A percentile compares a stretch with the other conserved stretches of the same genome.
Evolutionary conservation across 2,113 vertebrate genomes (phyloP).

Genomic region (Grammomys surdaster): DNA sequence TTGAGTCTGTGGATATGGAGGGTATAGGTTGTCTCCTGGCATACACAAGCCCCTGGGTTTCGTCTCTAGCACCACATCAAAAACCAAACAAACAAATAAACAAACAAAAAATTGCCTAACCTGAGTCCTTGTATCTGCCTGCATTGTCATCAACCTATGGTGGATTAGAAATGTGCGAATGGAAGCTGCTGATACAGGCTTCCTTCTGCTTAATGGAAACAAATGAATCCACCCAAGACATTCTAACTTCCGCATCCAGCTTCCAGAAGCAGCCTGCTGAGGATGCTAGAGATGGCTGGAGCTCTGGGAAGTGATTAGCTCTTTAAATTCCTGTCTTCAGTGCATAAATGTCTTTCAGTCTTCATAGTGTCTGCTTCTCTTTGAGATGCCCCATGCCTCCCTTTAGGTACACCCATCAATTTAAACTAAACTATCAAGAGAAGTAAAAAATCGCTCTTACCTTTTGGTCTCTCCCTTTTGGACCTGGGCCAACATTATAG

Average conservation of each 20-base stretch:
- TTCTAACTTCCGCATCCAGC: neutral
- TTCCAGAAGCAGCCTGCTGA: neutral
- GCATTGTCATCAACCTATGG: conserved; percentile 39
- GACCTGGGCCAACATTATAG: neutral
- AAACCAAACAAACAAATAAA: too few species aligned
- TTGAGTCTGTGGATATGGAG: neutral
- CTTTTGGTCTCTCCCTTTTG: neutral
- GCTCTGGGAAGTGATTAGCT: neutral
- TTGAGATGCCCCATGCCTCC: neutral
- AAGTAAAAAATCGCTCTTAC: neutral
- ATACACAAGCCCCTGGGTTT: neutral
- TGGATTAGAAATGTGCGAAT: conserved; percentile 45
- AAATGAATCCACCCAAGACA: neutral
- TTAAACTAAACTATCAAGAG: conserved; percentile 23
- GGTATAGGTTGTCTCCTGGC: neutral
- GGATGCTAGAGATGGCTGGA: neutral
- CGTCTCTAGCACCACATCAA: neutral
- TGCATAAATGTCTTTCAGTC: neutral
- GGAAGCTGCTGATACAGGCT: neutral
- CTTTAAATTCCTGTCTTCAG: conserved; percentile 18
- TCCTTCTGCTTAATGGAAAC: conserved; percentile 22
- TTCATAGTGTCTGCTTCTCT: conserved; percentile 44
- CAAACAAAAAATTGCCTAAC: neutral
- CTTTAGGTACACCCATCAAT: neutral
- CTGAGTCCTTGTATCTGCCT: conserved; percentile 37